Base-by-base conservation (phyloP, 2,888 invertebrate species). In the Eumerus sabulonum region DNA sequence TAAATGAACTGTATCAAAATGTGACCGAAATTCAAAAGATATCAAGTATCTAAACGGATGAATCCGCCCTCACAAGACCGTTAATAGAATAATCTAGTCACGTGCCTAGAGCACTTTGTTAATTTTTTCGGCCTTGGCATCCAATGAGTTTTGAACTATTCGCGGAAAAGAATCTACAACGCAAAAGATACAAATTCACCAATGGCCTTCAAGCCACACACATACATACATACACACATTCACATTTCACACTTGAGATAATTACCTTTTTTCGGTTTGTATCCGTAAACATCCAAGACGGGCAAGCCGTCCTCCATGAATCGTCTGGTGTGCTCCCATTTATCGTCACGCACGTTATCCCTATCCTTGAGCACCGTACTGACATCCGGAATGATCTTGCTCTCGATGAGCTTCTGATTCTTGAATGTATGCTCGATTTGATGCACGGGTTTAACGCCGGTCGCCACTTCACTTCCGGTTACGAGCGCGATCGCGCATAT, bases 241-340 rank as follows among this genome's bases (percentile, higher is more conserved):
- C 40, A 40, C 40, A n/a, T 40, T 9, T 27, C 27, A 27, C 27
- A 27, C 3, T 27, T 27, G 27, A 12, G 12, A 42, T 48, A 83
- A 86, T 87, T 70, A 88, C 88, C 88, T 83, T 84, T 85, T 73
- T 84, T 87, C 13, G 85, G 82, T 76, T 86, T 87, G 76, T 87
- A 88, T 82, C 88, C 88, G 73, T 88, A 87, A 16, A 87, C 82
- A 63, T 88, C 88, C 81, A 88, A 84, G 57, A 88, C 86, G 5
- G 88, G 87, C 81, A 88, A 84, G 36, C 89, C 88, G 76, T 88
- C 87, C 67, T 88, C 88, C 83, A 87, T 84, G 82, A 87, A 88
- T 62, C 85, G 87, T 57, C 84, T 83, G 67, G 87, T 85, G 42
- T 88, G 87, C 76, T 87, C 87, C 87, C 86, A 87, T 74, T 87